These are phyloP conservation scores for Himalopsyche tibetana DNA, from an alignment of 2,888 invertebrate species.

Conservation along the genomic window DNA sequence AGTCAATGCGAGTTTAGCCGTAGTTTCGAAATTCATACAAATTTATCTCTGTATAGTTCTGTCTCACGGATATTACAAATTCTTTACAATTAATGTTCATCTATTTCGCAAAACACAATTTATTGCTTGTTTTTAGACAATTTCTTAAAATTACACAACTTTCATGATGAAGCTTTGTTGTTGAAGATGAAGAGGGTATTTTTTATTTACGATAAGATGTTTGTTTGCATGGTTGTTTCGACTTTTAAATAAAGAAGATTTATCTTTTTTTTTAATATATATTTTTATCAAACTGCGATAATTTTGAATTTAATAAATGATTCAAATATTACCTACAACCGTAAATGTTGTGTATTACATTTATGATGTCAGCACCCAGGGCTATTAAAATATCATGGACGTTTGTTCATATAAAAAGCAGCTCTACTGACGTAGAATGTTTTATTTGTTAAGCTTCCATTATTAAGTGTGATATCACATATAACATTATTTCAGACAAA, in stretches of 20 bases:
- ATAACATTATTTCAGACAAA: background rate
- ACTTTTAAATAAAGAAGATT: too few relatives aligned
- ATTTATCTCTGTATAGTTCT: background rate
- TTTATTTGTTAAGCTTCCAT: background rate
- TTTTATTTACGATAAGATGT: background rate
- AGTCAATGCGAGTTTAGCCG: background rate
- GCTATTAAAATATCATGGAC: conserved; percentile 40
- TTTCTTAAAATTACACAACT: background rate
- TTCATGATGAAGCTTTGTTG: background rate
- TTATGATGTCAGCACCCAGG: conserved; percentile 41
- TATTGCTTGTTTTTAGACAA: conserved; percentile 5
- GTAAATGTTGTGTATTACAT: conserved; percentile 16
- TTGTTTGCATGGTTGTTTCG: background rate
- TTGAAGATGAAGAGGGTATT: background rate
- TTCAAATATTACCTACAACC: background rate
- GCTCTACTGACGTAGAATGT: background rate
- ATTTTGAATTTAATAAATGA: background rate
- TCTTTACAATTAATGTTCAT: conserved; percentile 18
- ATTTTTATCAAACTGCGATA: too few relatives aligned
- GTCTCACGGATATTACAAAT: conserved; percentile 9
- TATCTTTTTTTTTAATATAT: too few relatives aligned
- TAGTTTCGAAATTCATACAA: background rate
- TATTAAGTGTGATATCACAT: conserved; percentile 34
- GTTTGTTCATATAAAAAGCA: background rate
- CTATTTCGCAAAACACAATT: background rate